Conservation (phyloP, 1,140 invertebrate genomes). For the Diorhabda sublineata region DNA sequence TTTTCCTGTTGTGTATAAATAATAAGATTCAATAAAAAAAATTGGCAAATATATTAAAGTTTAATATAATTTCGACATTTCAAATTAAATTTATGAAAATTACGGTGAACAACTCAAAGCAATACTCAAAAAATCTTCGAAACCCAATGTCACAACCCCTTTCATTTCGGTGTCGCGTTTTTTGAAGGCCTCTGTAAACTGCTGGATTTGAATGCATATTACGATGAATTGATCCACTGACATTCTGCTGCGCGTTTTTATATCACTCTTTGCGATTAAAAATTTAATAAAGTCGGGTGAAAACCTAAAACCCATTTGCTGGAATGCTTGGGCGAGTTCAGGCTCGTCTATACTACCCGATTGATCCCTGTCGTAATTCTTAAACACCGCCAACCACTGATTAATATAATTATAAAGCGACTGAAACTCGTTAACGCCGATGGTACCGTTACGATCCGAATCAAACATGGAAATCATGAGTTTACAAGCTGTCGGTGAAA, state of each 20-base stretch:
- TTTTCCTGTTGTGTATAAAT: too few species aligned
- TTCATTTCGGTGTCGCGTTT: slow-evolving; percentile 67
- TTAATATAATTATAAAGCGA: slow-evolving; percentile 86
- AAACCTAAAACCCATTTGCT: slow-evolving; percentile 86
- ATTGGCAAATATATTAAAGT: too few species aligned
- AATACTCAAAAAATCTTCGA: slow-evolving; percentile 80
- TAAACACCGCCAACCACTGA: slow-evolving; percentile 79
- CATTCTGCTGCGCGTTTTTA: slow-evolving; percentile 58
- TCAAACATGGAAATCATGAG: slow-evolving; percentile 95
- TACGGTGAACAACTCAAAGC: slow-evolving; percentile 67
- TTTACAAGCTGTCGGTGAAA: slow-evolving; percentile 78
- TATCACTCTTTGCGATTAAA: slow-evolving; percentile 65
- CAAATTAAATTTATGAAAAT: slow-evolving; percentile 23
- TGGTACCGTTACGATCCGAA: slow-evolving; percentile 77
- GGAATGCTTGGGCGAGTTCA: slow-evolving; percentile 67
- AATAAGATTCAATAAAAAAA: too few species aligned
- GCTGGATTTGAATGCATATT: slow-evolving; percentile 80
- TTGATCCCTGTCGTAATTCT: slow-evolving; percentile 75
- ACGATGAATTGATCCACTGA: slow-evolving; percentile 87
- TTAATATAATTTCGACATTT: too few species aligned
- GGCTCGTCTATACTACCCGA: slow-evolving; percentile 78
- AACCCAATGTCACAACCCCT: slow-evolving; percentile 72
- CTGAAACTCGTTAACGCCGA: slow-evolving; percentile 81
- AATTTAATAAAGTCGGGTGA: slow-evolving; percentile 72
- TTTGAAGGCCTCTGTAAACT: slow-evolving; percentile 79